These are phyloP conservation scores for Pseudochirops cupreus DNA, from an alignment of 2,797 vertebrate species.

Conservation along the genomic window DNA sequence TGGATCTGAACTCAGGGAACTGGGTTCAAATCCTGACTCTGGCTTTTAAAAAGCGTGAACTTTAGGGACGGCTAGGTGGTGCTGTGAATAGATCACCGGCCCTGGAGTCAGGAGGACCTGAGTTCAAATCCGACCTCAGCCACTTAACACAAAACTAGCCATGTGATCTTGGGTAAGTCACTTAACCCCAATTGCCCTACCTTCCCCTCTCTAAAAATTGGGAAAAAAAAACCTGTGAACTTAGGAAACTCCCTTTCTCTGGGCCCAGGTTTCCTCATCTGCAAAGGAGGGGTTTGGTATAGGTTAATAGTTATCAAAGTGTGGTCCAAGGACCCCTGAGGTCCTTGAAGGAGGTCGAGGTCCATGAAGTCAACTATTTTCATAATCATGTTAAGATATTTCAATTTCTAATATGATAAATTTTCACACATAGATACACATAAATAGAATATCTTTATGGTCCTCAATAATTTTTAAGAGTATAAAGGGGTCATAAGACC, in stretches of 20 bases:
- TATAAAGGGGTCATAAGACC: not conserved
- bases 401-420: not conserved
- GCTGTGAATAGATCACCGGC: no score
- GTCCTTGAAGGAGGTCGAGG: not conserved
- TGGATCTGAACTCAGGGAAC: not conserved
- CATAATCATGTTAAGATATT: not conserved
- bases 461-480: not conserved
- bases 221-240: not conserved
- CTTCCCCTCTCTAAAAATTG: no score
- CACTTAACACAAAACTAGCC: no score
- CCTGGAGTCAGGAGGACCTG: no score
- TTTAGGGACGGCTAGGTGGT: not conserved
- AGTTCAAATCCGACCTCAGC: no score
- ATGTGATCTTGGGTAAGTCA: no score
- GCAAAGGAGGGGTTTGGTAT: not conserved
- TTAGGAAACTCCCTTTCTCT: not conserved
- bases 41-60: not conserved
- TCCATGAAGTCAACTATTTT: not conserved
- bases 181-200: no score
- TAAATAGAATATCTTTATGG: not conserved
- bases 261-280: not conserved
- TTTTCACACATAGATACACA: not conserved
- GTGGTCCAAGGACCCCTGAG: not conserved
- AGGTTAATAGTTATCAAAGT: not conserved
- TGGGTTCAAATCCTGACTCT: not conserved